These are phyloP conservation scores for Pantherophis alleghaniensis DNA, from an alignment of 2,797 vertebrate genomes.

Conservation along the genomic window DNA sequence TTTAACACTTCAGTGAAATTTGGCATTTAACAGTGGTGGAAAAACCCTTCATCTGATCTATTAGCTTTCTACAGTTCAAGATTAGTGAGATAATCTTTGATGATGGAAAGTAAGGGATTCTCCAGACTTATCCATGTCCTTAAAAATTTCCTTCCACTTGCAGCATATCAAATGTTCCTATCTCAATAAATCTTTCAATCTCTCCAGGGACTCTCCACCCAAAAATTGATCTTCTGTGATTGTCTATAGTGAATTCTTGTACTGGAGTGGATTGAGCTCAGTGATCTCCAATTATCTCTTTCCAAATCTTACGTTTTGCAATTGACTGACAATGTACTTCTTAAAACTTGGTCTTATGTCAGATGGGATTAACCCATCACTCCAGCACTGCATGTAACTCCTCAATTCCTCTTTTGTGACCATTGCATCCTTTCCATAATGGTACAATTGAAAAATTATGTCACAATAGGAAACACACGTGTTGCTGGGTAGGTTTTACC, in stretches of 20 bases:
- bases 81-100: not conserved
- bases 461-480: not conserved
- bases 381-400: not conserved
- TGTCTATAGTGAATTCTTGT: not conserved
- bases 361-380: not conserved
- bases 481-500: not conserved
- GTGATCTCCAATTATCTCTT: not conserved
- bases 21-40: not conserved
- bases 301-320: not conserved
- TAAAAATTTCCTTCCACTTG: not conserved
- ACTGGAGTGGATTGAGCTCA: not conserved
- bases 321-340: not conserved
- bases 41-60: not conserved
- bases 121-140: not conserved
- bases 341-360: not conserved
- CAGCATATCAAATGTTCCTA: not conserved
- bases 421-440: not conserved
- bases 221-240: not conserved
- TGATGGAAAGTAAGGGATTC: constrained; percentile 10
- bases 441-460: not conserved
- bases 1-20: not conserved
- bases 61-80: constrained; percentile 2
- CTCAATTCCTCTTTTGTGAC: not conserved
- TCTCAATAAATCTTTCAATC: not conserved
- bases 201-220: too few relatives aligned